A percentile compares a stretch with the other conserved stretches of the same genome.
phyloP scores from a whole-genome alignment of 2,113 vertebrate species.

The Genyomyrus donnyi region DNA sequence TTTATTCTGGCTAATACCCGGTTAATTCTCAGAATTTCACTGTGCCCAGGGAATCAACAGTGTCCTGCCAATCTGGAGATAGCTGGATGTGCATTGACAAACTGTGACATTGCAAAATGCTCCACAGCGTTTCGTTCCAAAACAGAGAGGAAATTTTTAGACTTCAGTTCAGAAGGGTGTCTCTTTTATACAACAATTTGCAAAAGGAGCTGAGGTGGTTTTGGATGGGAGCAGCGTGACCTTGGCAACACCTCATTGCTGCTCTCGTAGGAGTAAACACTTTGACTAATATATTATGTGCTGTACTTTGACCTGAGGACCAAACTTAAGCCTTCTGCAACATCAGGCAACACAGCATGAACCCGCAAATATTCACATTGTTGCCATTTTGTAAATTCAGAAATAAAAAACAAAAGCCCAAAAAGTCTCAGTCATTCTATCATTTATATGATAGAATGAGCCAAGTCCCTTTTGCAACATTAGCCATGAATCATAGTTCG shows the following conservation, averaged over 20 bases:
- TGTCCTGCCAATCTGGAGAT: neutral
- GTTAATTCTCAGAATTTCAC: neutral
- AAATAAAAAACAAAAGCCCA: neutral
- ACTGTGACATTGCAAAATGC: neutral
- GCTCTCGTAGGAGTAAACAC: neutral
- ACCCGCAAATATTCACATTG: neutral
- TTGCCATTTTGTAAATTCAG: neutral
- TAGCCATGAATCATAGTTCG: neutral
- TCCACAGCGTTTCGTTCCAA: neutral
- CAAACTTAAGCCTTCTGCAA: neutral
- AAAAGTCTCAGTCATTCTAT: neutral
- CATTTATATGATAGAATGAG: neutral
- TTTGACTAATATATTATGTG: neutral
- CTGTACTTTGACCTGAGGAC: neutral
- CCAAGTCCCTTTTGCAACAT: neutral
- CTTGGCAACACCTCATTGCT: neutral
- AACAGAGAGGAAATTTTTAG: neutral
- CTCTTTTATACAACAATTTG: neutral
- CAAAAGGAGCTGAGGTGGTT: neutral
- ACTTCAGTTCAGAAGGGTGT: neutral
- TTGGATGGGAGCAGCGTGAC: neutral
- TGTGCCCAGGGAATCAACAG: neutral
- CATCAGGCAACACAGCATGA: neutral
- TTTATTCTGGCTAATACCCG: neutral
- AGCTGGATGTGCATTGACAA: neutral